Base-by-base conservation (phyloP, 2,888 invertebrate species). In the Caenorhabditis sp. region DNA sequence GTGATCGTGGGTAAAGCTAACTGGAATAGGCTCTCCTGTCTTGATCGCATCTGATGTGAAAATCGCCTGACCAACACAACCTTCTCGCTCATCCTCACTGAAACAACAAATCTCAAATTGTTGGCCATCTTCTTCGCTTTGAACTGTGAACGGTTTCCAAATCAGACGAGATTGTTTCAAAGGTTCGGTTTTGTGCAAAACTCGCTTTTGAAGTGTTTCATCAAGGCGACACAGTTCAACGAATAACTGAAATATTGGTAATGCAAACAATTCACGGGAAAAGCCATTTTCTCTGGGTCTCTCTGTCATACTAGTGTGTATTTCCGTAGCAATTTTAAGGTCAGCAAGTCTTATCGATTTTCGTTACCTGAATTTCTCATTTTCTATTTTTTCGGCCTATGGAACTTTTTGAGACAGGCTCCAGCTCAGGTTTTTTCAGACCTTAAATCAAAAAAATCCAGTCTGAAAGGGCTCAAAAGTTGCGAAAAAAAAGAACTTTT, bases 91-190 rank as follows among this genome's bases (percentile, higher is more conserved):
- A 17, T 73, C 73, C 19, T 73, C 73, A 54, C 69, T 68, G 8
- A 62, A 55, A 23, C 69, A 73, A 19, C 37, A 51, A 1, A 73
- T 66, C 24, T 69, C 66, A 23, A 73, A 62, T 69, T 76, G 50
- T 81, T 64, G 63, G n/a, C 37, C 60, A 27, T 63, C 51, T 49
- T 72, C 72, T 55, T 67, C 67, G 2, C 61, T 58, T 59, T 83
- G 83, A 17, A 83, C 50, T 19, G 76, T 79, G 60, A 83, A 83
- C 10, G 78, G 66, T 49, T 78, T 55, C 69, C 79, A 83, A 12
- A 69, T 55, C 53, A 82, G 54, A 50, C 76, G 67, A 2, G 78
- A 31, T 49, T 75, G 75, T 63, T 81, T 83, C 12, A 62, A 24
- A 6, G 49, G 21, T 61, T 83, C 83, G 51, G 79, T 78, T 17